Evolutionary conservation across 2,888 invertebrate genomes (phyloP).

Genomic region (Tetranychus piercei): DNA sequence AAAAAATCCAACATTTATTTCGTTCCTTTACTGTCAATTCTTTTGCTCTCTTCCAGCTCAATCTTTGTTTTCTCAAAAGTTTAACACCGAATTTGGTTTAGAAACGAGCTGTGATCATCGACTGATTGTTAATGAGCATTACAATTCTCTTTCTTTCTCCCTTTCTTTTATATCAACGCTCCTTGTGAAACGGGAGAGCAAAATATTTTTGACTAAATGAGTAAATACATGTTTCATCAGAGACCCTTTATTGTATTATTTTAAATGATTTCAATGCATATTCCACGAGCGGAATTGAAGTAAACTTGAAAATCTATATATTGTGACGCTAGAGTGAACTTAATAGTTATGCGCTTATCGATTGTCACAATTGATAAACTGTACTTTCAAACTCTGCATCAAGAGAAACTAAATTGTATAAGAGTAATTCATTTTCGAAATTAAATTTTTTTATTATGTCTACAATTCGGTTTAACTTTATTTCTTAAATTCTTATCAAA

Average conservation of each 20-base stretch:
- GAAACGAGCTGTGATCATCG: neutral
- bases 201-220: neutral
- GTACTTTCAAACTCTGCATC: too few relatives aligned
- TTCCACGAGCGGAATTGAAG: neutral
- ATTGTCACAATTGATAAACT: too few relatives aligned
- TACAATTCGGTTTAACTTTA: too few relatives aligned
- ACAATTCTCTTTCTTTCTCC: conserved; percentile 13
- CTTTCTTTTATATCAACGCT: conserved; percentile 10
- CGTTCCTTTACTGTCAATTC: neutral
- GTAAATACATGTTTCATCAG: neutral
- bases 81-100: neutral
- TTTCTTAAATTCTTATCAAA: too few relatives aligned
- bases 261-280: neutral
- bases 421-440: too few relatives aligned
- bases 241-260: neutral
- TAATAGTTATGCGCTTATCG: too few relatives aligned
- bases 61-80: neutral
- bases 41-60: neutral
- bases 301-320: too few relatives aligned
- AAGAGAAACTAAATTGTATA: too few relatives aligned
- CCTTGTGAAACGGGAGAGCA: neutral
- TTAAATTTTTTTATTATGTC: too few relatives aligned
- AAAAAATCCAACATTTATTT: neutral
- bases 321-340: too few relatives aligned
- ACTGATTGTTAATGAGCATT: neutral